Evolutionary conservation across 2,888 invertebrate species (phyloP).

Genomic region (Leptarthrus brevirostris): DNA sequence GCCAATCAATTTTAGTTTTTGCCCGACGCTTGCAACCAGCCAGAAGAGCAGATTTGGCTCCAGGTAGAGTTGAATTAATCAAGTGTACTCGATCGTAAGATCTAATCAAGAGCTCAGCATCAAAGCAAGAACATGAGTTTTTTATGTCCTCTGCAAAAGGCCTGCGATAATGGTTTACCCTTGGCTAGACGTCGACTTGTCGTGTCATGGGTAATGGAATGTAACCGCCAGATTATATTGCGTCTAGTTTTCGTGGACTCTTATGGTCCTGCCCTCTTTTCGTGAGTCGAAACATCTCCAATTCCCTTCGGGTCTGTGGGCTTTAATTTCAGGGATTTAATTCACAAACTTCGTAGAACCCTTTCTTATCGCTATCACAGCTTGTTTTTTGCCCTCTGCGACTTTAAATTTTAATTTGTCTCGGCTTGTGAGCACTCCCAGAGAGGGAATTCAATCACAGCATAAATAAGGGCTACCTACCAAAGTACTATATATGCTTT

Average conservation of each 20-base stretch:
- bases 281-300: slow-evolving; percentile 3
- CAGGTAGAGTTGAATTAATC: slow-evolving; percentile 38
- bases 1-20: slow-evolving; percentile 41
- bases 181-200: slow-evolving; percentile 2
- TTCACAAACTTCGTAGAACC: slow-evolving; percentile 4
- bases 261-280: background rate
- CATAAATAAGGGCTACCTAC: no score
- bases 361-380: slow-evolving; percentile 37
- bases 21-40: background rate
- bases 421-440: background rate
- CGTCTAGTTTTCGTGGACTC: slow-evolving; percentile 1
- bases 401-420: slow-evolving; percentile 38
- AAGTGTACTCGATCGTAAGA: slow-evolving; percentile 40
- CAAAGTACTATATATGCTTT: no score
- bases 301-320: background rate
- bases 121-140: slow-evolving; percentile 2
- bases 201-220: slow-evolving; percentile 29
- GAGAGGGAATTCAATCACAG: no score
- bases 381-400: background rate
- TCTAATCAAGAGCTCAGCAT: slow-evolving; percentile 30
- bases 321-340: slow-evolving; percentile 37
- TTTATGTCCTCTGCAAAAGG: slow-evolving; percentile 9
- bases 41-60: background rate
- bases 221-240: slow-evolving; percentile 25
- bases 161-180: slow-evolving; percentile 25